Conservation (phyloP, 2,797 vertebrate species). For the Sus cebifrons region DNA sequence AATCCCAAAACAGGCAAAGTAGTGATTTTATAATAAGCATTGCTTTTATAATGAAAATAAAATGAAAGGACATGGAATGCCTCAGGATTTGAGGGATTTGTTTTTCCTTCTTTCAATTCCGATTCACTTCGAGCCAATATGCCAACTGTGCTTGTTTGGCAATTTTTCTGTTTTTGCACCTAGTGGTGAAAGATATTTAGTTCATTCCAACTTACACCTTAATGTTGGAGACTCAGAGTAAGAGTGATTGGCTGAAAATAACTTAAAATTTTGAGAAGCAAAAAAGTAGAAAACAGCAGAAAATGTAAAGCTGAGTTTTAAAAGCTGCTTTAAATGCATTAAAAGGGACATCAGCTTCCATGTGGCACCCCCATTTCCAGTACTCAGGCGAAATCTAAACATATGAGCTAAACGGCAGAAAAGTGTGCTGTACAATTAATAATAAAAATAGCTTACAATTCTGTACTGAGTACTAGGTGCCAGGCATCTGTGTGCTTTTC, state of each 20-base stretch:
- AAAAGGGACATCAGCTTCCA: background rate
- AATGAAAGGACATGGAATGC: constrained; percentile 26
- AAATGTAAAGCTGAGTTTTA: constrained; percentile 33
- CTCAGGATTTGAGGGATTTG: background rate
- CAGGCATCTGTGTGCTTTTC: background rate
- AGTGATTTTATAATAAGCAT: constrained; percentile 8
- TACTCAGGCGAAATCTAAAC: background rate
- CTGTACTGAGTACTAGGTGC: background rate
- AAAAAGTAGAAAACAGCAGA: constrained; percentile 21
- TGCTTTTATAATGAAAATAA: constrained; percentile 60
- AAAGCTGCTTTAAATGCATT: constrained; percentile 1
- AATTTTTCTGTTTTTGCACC: constrained; percentile 34
- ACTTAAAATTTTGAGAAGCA: constrained; percentile 36
- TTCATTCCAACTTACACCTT: constrained; percentile 9
- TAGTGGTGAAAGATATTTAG: background rate
- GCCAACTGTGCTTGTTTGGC: background rate
- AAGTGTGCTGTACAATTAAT: constrained; percentile 8
- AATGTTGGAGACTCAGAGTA: background rate
- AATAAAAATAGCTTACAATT: constrained; percentile 18
- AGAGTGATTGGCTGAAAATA: constrained; percentile 44
- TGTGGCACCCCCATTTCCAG: background rate
- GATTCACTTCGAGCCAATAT: background rate
- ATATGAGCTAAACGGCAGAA: background rate
- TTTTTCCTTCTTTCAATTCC: constrained; percentile 44
- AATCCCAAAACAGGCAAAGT: background rate